Base-by-base conservation (phyloP, 2,888 invertebrate genomes). In the Tetheella fluctuosa region DNA sequence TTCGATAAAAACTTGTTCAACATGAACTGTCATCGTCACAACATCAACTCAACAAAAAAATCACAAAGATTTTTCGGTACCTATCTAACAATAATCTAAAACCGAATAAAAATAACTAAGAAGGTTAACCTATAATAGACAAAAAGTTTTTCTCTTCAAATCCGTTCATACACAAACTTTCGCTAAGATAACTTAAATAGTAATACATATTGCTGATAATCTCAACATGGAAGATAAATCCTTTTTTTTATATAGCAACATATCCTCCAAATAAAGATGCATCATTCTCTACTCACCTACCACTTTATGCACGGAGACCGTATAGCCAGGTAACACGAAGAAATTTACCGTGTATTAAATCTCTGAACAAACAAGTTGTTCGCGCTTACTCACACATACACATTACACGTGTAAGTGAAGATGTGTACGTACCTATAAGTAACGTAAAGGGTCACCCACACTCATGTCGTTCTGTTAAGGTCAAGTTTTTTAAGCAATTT, bases 291-390 rank as follows among this genome's bases (percentile, higher is more conserved):
- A n/a, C 60, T 59, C 83, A 76, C 56, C 63, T 74, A 62, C 83
- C 8, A 30, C 78, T 54, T 69, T 88, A 61, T 83, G 4, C 79
- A 8, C n/a, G 17, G 15, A 56, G 62, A 60, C 64, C 81, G 82
- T 65, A 23, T 42, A 34, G 74, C 63, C 88, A 88, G 90, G 89
- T 90, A 91, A 89, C 91, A 88, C 84, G 88, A 86, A 91, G 91
- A 91, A 91, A 91, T 90, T 89, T 86, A 86, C 90, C 84, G 89
- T 80, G 91, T 88, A 92, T 92, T 92, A 93, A 92, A 93, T 91
- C 91, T 93, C 84, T 90, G 92, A 92, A 80, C 92, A 93, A 93
- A 92, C 92, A 92, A 91, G 86, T 91, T 92, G 92, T 91, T 91
- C 89, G 84, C 91, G 90, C 90, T 86, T 86, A 86, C 88, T 65